These are phyloP conservation scores for Chloroceryle amazona DNA, from an alignment of 2,797 vertebrate species.

Conservation along the genomic window DNA sequence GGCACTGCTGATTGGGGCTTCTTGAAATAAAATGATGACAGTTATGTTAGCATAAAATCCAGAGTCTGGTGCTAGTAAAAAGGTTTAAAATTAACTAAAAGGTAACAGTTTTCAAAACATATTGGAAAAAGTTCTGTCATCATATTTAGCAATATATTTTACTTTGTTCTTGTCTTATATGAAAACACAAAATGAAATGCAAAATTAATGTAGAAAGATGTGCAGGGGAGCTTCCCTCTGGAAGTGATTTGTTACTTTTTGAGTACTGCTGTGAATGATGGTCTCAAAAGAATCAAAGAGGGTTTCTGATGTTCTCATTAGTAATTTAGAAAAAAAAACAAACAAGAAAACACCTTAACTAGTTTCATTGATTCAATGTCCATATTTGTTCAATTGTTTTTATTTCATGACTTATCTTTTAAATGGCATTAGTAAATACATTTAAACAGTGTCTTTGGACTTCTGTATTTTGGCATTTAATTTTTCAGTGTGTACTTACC, in stretches of 20 bases:
- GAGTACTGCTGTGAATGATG: background rate
- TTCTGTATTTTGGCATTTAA: background rate
- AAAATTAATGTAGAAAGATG: background rate
- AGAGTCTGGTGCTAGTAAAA: background rate
- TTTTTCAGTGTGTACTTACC: background rate
- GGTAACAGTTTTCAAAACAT: background rate
- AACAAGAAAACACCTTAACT: background rate
- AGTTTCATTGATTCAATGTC: background rate
- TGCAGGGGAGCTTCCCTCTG: background rate
- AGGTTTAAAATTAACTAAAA: background rate
- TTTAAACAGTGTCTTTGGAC: background rate
- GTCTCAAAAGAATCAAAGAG: background rate
- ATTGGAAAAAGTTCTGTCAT: background rate
- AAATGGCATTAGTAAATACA: background rate
- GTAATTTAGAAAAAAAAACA: background rate
- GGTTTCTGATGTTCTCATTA: background rate
- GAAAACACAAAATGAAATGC: background rate
- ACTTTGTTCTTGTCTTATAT: background rate
- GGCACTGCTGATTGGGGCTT: background rate
- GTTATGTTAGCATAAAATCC: background rate
- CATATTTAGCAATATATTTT: background rate
- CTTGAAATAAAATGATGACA: background rate
- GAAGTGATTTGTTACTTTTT: background rate
- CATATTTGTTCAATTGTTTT: background rate
- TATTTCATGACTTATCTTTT: background rate